Conservation (phyloP, 2,113 vertebrate genomes). For the Perca fluviatilis region DNA sequence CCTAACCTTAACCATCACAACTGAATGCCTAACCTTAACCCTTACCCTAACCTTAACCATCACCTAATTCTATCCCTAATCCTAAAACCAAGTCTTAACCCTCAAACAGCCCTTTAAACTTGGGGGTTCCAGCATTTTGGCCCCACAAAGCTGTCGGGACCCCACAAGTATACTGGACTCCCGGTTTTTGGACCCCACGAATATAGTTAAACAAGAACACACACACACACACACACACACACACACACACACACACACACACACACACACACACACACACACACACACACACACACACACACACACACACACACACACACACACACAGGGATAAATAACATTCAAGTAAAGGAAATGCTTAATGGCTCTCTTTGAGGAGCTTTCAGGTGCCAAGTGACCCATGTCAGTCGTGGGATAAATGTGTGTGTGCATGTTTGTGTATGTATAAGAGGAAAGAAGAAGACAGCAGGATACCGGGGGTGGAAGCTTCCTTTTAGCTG, state of each 20-base stretch:
- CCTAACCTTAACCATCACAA: too few relatives aligned
- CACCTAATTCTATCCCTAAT: too few relatives aligned
- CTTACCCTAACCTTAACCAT: too few relatives aligned
- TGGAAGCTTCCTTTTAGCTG: conserved; percentile 61
- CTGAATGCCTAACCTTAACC: too few relatives aligned
- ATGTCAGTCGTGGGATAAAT: conserved; percentile 27
- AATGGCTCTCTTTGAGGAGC: conserved; percentile 40
- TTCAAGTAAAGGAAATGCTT: conserved; percentile 41
- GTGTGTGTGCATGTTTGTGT: conserved; percentile 45
- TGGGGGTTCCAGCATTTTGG: too few relatives aligned
- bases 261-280: conserved; percentile 26
- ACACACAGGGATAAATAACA: conserved; percentile 45
- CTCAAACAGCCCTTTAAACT: too few relatives aligned
- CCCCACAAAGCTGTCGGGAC: too few relatives aligned
- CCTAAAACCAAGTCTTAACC: too few relatives aligned
- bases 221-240: conserved; percentile 30
- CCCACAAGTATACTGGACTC: too few relatives aligned
- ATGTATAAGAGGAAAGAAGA: conserved; percentile 44
- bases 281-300: conserved; percentile 24
- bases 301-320: conserved; percentile 25
- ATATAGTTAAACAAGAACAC: too few relatives aligned
- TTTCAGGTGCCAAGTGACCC: conserved; percentile 50
- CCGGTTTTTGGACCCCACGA: too few relatives aligned
- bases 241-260: conserved; percentile 28
- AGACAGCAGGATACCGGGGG: conserved; percentile 56